Base-by-base conservation (phyloP, 2,113 vertebrate genomes). In the Jaculus jaculus region DNA sequence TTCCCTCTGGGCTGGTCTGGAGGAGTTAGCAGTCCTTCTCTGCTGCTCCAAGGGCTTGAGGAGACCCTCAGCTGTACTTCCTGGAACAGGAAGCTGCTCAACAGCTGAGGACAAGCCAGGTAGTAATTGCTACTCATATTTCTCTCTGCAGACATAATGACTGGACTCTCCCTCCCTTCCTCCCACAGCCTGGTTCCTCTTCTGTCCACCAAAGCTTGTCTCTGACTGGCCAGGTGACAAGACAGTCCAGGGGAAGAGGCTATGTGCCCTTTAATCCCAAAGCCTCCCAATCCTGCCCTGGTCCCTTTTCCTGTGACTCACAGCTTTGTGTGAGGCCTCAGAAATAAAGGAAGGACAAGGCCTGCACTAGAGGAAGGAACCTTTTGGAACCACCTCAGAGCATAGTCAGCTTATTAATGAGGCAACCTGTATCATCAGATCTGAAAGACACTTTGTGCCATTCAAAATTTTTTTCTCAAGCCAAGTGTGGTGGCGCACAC, bases 1-100 rank as follows among this genome's bases (percentile, higher is more conserved):
- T 88, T 21, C 26, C 47, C 7, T 54, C 42, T 32, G 0, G 0
- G 34, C 2, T 61, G 65, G 24, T 51, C 60, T 71, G 15, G 1
- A 28, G 42, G 16, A 16, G 16, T 24, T 2, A 0, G 42, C 26
- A 20, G 42, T 16, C 3, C 10, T 23, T 60, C 65, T 68, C 60
- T 30, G 32, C 37, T 61, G 23, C 17, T 16, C 32, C 66, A 13
- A 20, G 66, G 42, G 69, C 0, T 5, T n/a, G 28, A 28, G 51
- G n/a, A 89, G 42, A 34, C 69, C 47, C 73, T 37, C 17, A 0
- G 16, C 81, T 8, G 60, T 3, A 11, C 28, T 63, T 28, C 0
- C 0, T 0, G 20, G 7, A 0, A 2, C 0, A 30, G 61, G 18
- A 47, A 30, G 51, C 54, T 15, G 0, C 9, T 39, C 61, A 66